Conservation (phyloP, 2,113 vertebrate genomes). For the Tichodroma muraria region DNA sequence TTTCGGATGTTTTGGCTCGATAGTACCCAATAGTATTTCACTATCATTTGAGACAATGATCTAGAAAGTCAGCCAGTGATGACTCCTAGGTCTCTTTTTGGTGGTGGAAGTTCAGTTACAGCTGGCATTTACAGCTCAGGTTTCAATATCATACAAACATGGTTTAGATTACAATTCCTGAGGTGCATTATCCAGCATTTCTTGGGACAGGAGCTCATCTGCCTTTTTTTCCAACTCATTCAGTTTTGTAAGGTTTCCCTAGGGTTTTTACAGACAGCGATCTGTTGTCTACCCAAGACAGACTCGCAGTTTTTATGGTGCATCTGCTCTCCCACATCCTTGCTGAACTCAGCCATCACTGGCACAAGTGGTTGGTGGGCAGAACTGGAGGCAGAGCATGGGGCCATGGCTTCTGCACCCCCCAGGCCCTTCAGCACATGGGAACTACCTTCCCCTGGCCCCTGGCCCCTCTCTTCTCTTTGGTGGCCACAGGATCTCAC, state of each 20-base stretch:
- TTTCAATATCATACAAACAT: neutral
- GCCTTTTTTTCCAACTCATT: neutral
- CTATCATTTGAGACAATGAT: neutral
- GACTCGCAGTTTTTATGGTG: neutral
- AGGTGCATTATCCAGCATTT: neutral
- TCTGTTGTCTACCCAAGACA: neutral
- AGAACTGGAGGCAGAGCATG: neutral
- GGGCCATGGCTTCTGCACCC: accelerated
- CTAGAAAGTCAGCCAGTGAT: neutral
- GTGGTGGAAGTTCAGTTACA: neutral
- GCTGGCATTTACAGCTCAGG: neutral
- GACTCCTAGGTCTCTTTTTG: neutral
- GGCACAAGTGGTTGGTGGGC: neutral
- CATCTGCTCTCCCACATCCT: neutral
- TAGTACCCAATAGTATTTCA: neutral
- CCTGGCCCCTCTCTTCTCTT: neutral
- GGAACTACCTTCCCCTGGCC: neutral
- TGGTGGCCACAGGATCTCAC: neutral
- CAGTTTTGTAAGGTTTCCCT: neutral
- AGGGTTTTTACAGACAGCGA: neutral
- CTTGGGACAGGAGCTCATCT: neutral
- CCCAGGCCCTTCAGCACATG: neutral
- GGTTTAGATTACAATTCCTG: neutral
- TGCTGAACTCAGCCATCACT: neutral
- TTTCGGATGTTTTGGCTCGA: neutral